Conservation (phyloP, 2,888 invertebrate species). For the Limnephilus auricula region DNA sequence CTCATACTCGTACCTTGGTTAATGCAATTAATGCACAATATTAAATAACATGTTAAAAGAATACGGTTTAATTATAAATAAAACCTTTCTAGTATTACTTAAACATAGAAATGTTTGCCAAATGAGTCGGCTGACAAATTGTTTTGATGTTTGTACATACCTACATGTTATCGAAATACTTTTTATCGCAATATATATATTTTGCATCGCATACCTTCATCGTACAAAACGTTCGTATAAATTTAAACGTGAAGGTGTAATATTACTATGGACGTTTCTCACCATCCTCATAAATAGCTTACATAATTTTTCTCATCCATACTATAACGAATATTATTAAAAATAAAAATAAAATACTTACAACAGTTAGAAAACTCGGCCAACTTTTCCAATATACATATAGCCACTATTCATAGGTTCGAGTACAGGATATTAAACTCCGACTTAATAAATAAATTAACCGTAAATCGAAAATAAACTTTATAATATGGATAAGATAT, state of each 20-base stretch:
- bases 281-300: too few species aligned
- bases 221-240: conserved; percentile 39
- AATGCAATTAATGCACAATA: neutral
- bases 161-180: neutral
- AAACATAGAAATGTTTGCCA: neutral
- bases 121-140: neutral
- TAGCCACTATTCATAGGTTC: too few species aligned
- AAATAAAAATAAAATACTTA: too few species aligned
- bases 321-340: too few species aligned
- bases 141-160: neutral
- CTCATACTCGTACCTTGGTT: neutral
- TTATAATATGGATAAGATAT: too few species aligned
- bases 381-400: too few species aligned
- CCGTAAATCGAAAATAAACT: too few species aligned
- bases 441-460: too few species aligned
- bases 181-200: neutral
- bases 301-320: too few species aligned
- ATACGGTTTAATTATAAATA: neutral
- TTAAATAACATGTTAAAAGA: neutral
- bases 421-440: too few species aligned
- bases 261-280: too few species aligned
- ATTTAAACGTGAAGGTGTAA: neutral
- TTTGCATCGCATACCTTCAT: conserved; percentile 32
- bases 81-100: neutral
- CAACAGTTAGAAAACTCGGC: too few species aligned